phyloP scores from a whole-genome alignment of 2,888 invertebrate species.

The Mactromeris polynyma region DNA sequence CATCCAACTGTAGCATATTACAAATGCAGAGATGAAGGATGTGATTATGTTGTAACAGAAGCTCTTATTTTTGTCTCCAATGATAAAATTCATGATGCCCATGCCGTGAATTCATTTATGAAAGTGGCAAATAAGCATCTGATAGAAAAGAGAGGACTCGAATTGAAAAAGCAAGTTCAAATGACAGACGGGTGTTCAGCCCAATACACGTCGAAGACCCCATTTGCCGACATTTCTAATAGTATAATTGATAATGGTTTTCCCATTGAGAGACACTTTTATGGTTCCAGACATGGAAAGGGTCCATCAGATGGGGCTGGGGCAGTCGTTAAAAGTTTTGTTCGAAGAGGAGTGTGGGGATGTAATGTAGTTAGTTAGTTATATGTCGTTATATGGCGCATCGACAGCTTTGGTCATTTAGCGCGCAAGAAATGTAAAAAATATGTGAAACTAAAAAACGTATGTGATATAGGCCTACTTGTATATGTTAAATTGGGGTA shows the following conservation, averaged over 20 bases:
- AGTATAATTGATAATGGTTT: slow-evolving; percentile 47
- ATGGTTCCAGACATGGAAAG: slow-evolving; percentile 55
- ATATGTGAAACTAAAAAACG: no score
- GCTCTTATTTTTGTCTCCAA: slow-evolving; percentile 59
- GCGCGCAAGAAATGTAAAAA: no score
- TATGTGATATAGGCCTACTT: no score
- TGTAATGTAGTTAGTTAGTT: no score
- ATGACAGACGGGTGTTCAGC: slow-evolving; percentile 53
- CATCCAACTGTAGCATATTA: slow-evolving; percentile 45
- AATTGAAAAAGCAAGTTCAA: slow-evolving; percentile 54
- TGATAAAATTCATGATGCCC: slow-evolving; percentile 61
- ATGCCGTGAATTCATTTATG: slow-evolving; percentile 54
- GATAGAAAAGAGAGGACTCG: slow-evolving; percentile 31
- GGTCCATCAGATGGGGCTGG: slow-evolving; percentile 63
- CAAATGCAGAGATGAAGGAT: slow-evolving; percentile 51
- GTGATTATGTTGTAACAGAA: slow-evolving; percentile 57
- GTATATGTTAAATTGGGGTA: no score
- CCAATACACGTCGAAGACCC: slow-evolving; percentile 57
- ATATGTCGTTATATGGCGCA: no score
- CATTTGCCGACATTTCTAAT: slow-evolving; percentile 55
- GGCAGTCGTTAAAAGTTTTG: no score
- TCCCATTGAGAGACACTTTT: slow-evolving; percentile 51
- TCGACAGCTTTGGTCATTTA: no score
- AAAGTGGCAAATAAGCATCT: slow-evolving; percentile 46
- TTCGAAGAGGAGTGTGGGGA: no score